phyloP scores from a whole-genome alignment of 1,140 invertebrate genomes.

The Drosophila novamexicana region DNA sequence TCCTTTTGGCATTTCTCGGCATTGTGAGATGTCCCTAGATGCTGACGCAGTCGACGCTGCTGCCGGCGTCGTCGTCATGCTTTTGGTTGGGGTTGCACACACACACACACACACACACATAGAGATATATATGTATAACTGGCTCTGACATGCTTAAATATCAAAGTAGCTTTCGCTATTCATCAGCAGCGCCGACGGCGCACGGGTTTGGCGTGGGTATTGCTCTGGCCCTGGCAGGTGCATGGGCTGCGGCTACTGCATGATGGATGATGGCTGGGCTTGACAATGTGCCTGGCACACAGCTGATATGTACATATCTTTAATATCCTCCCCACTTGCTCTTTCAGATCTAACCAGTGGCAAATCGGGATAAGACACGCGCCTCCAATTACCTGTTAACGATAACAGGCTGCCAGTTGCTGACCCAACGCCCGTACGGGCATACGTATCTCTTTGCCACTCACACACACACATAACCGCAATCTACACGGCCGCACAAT shows the following conservation, averaged over 20 bases:
- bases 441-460: background rate
- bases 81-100: conserved; percentile 30
- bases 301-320: conserved; percentile 44
- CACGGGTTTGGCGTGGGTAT: background rate
- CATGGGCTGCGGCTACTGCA: conserved; percentile 23
- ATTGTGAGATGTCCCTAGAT: conserved; percentile 49
- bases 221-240: background rate
- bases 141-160: conserved; percentile 74
- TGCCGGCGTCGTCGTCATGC: conserved; percentile 41
- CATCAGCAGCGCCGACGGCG: conserved; percentile 32
- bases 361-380: conserved; percentile 69
- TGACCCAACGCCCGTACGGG: conserved; percentile 18
- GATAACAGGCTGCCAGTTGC: conserved; percentile 14
- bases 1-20: conserved; percentile 37
- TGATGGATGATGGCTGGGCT: conserved; percentile 38
- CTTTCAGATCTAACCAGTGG: conserved; percentile 60
- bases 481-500: conserved; percentile 84
- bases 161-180: conserved; percentile 72
- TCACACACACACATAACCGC: background rate
- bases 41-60: conserved; percentile 45
- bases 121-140: conserved; percentile 29
- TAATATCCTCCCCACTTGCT: conserved; percentile 60
- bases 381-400: conserved; percentile 60
- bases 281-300: conserved; percentile 27
- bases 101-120: conserved; percentile 32